Evolutionary conservation across 2,113 vertebrate species (phyloP).

Genomic region (Theristicus caerulescens): DNA sequence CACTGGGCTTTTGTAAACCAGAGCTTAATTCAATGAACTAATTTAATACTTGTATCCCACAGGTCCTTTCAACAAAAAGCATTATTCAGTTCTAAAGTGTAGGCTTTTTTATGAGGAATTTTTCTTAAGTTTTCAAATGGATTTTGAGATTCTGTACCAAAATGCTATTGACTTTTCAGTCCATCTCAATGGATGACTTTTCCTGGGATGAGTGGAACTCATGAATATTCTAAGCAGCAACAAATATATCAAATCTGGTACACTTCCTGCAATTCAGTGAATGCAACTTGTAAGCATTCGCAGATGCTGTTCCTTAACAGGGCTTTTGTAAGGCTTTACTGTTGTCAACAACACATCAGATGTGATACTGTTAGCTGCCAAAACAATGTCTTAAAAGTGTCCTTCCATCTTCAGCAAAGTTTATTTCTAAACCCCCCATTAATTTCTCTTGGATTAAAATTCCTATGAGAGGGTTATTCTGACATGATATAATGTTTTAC

Average conservation of each 20-base stretch:
- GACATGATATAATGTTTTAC: not conserved
- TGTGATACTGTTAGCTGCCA: not conserved
- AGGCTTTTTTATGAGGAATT: not conserved
- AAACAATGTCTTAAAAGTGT: not conserved
- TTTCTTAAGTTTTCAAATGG: not conserved
- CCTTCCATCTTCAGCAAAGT: not conserved
- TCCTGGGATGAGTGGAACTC: not conserved
- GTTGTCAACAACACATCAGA: constrained; percentile 1
- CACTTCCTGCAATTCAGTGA: constrained; percentile 28
- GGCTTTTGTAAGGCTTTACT: constrained; percentile 14
- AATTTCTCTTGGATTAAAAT: not conserved
- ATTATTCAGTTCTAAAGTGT: not conserved
- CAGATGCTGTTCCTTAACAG: constrained; percentile 17
- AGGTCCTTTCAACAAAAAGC: not conserved
- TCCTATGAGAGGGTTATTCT: not conserved
- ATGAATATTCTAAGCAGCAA: constrained; percentile 36
- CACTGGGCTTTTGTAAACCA: not conserved
- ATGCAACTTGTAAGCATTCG: not conserved
- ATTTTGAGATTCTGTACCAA: not conserved
- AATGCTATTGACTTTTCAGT: not conserved
- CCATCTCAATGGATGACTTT: not conserved
- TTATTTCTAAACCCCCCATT: not conserved
- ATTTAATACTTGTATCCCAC: not conserved
- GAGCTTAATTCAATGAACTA: not conserved
- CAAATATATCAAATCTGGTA: not conserved